Evolutionary conservation across 1,140 invertebrate species (phyloP).

Genomic region (Wasmannia auropunctata): DNA sequence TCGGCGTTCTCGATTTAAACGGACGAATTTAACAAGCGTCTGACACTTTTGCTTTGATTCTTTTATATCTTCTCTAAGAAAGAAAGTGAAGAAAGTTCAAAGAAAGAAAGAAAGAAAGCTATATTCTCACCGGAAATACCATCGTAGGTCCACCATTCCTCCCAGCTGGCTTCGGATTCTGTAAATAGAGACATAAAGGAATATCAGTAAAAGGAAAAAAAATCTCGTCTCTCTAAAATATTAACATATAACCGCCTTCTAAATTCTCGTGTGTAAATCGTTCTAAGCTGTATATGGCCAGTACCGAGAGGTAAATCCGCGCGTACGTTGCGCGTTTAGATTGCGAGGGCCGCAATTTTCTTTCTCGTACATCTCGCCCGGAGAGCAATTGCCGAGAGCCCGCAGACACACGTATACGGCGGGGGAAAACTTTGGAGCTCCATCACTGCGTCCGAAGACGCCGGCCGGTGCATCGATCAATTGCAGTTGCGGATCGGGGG

Average conservation of each 20-base stretch:
- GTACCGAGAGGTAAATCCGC: background rate
- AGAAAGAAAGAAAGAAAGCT: background rate
- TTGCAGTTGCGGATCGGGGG: constrained; percentile 28
- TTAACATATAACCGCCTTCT: background rate
- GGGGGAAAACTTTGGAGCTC: constrained; percentile 66
- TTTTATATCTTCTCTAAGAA: background rate
- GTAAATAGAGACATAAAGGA: constrained; percentile 74
- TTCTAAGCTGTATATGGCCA: background rate
- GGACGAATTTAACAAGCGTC: background rate
- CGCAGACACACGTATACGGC: constrained; percentile 10
- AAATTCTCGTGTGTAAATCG: background rate
- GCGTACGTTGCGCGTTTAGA: background rate
- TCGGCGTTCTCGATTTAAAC: background rate
- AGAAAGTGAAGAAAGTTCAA: too few relatives aligned
- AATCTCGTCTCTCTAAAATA: background rate
- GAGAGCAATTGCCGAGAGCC: background rate
- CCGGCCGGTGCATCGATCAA: constrained; percentile 64
- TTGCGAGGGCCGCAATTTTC: constrained; percentile 49
- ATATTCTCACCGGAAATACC: constrained; percentile 87
- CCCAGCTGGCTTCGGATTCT: constrained; percentile 87
- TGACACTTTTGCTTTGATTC: background rate
- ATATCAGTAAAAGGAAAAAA: background rate
- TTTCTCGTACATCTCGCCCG: constrained; percentile 2
- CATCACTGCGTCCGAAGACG: constrained; percentile 38
- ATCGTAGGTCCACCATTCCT: constrained; percentile 90